phyloP scores from a whole-genome alignment of 1,140 invertebrate species.

The Saccostrea cuccullata region DNA sequence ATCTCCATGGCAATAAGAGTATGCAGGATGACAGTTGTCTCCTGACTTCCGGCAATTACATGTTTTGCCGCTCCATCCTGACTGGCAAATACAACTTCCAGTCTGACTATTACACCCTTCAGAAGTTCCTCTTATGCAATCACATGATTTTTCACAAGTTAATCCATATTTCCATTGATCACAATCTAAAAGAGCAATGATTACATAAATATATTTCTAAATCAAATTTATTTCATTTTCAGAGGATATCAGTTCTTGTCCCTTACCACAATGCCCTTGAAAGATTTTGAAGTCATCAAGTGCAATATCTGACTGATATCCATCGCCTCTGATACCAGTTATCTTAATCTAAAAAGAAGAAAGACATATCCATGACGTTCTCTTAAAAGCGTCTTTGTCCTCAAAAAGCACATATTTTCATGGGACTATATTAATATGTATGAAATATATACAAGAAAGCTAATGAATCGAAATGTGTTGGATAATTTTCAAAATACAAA shows the following conservation, averaged over 20 bases:
- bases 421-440: no score
- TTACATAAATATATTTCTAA: neutral
- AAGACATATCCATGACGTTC: no score
- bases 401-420: no score
- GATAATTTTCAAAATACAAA: no score
- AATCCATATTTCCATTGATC: neutral
- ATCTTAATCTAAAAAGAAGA: neutral
- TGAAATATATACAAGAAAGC: no score
- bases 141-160: neutral
- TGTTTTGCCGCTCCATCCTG: neutral
- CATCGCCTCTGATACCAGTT: neutral
- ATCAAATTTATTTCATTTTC: neutral
- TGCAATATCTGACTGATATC: neutral
- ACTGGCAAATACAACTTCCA: neutral
- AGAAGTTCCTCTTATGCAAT: neutral
- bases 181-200: neutral
- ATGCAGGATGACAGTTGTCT: neutral
- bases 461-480: no score
- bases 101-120: neutral
- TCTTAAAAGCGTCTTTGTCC: no score
- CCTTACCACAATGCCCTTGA: neutral
- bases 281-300: slow-evolving; percentile 3
- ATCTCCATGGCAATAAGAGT: slow-evolving; percentile 5
- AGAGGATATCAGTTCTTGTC: neutral
- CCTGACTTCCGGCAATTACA: neutral